Evolutionary conservation across 2,888 invertebrate species (phyloP).

Genomic region (Phytoseiulus persimilis): DNA sequence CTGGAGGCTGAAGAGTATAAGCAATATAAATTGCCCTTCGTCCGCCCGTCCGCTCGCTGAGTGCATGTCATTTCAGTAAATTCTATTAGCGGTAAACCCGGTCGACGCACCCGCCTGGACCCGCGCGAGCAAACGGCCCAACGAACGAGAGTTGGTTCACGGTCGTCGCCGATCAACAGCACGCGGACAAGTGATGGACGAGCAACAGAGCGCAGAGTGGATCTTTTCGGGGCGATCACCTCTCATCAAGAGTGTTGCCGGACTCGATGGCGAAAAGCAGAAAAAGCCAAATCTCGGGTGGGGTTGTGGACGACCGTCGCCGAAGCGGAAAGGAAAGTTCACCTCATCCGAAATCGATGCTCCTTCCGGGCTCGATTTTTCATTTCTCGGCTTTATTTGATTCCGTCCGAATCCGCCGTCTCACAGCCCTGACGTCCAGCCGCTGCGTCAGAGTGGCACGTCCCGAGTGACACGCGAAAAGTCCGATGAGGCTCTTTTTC

Average conservation of each 20-base stretch:
- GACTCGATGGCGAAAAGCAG: too few relatives aligned
- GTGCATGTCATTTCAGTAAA: conserved; percentile 37
- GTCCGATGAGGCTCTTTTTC: too few relatives aligned
- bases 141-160: background rate
- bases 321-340: background rate
- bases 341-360: background rate
- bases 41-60: background rate
- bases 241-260: too few relatives aligned
- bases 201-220: background rate
- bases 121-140: background rate
- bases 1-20: background rate
- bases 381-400: background rate
- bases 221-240: too few relatives aligned
- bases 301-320: too few relatives aligned
- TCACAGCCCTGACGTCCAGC: too few relatives aligned
- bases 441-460: too few relatives aligned
- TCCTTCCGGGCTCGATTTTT: background rate
- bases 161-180: conserved; percentile 34
- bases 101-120: background rate
- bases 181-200: conserved; percentile 17
- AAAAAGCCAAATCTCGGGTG: too few relatives aligned
- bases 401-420: background rate
- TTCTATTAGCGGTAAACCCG: conserved; percentile 20
- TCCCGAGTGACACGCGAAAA: too few relatives aligned
- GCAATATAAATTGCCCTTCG: conserved; percentile 36